Percentiles rank a stretch among this genome's conserved stretches.
These are phyloP conservation scores for Paramormyrops hopkinsi DNA, from an alignment of 2,797 vertebrate genomes.

Conservation along the genomic window DNA sequence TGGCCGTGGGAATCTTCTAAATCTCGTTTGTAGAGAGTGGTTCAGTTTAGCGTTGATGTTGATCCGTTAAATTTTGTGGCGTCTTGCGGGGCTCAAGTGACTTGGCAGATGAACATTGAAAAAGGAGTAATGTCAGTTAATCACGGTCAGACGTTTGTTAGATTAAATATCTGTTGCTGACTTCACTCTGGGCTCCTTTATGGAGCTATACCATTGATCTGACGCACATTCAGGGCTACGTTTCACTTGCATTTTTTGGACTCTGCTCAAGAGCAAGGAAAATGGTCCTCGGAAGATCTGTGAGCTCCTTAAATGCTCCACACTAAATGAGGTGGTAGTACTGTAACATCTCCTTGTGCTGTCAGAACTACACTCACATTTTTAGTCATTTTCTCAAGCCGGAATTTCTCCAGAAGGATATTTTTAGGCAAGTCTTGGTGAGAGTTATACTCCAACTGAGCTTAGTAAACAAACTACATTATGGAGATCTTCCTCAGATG, in stretches of 20 bases:
- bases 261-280: not conserved
- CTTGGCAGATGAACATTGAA: not conserved
- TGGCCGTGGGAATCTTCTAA: not conserved
- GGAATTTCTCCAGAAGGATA: not conserved
- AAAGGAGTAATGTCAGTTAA: not conserved
- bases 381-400: not conserved
- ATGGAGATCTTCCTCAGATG: constrained; percentile 5
- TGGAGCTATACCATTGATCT: not conserved
- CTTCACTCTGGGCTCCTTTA: not conserved
- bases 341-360: not conserved
- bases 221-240: not conserved
- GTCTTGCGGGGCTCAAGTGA: not conserved
- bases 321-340: not conserved
- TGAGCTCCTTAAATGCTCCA: not conserved
- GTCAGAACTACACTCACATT: not conserved
- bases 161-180: not conserved
- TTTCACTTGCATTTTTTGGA: not conserved
- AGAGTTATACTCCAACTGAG: not conserved
- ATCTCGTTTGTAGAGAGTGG: not conserved
- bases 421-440: not conserved
- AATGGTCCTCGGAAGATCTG: not conserved
- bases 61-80: not conserved
- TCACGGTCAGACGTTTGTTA: not conserved
- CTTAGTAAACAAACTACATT: not conserved
- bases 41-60: not conserved